phyloP scores from a whole-genome alignment of 2,797 vertebrate genomes.

The Spinibarbus caldwelli region DNA sequence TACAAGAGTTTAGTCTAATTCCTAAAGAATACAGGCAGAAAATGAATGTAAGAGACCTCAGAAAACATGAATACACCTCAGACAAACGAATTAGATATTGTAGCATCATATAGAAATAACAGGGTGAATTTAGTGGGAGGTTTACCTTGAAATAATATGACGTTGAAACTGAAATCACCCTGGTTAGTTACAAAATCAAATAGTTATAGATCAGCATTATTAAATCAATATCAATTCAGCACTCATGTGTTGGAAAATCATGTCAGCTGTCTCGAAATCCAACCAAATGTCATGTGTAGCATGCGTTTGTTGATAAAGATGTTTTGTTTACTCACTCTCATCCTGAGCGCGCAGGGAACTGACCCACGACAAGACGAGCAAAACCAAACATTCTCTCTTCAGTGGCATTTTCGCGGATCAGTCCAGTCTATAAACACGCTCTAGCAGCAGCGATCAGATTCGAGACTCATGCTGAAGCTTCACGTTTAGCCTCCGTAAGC shows the following conservation, averaged over 20 bases:
- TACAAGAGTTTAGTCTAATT: background rate
- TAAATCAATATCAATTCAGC: too few species aligned
- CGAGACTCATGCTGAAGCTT: background rate
- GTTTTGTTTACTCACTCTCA: constrained; percentile 50
- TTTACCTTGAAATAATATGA: background rate
- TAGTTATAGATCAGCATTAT: too few species aligned
- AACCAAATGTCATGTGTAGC: background rate
- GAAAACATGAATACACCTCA: background rate
- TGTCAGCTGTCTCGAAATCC: background rate
- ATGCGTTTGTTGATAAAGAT: background rate
- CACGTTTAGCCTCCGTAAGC: constrained; percentile 16
- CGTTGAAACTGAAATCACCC: background rate
- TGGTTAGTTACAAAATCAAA: background rate
- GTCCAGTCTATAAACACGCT: background rate
- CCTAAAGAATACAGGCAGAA: background rate
- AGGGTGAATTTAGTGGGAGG: background rate
- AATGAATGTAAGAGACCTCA: background rate
- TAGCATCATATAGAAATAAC: background rate
- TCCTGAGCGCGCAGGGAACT: constrained; percentile 30
- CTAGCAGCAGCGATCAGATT: background rate
- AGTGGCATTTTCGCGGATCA: constrained; percentile 35
- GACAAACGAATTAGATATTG: background rate
- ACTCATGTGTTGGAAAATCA: background rate
- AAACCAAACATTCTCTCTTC: background rate
- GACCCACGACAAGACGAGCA: constrained; percentile 35